These are phyloP conservation scores for Microctenopoma steveboyesi DNA, from an alignment of 2,797 vertebrate genomes.

Conservation along the genomic window DNA sequence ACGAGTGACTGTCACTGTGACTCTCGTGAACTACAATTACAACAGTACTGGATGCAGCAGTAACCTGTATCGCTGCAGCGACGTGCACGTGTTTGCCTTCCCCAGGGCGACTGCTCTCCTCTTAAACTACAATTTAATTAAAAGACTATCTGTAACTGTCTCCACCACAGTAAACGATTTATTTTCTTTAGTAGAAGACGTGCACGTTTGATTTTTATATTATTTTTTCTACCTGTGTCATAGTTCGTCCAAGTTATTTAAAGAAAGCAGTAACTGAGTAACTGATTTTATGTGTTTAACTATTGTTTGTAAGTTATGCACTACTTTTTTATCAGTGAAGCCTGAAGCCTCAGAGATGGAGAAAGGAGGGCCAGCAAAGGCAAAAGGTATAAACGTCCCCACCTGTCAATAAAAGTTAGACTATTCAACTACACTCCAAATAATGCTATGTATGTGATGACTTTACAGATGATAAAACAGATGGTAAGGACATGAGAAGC, in stretches of 20 bases:
- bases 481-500: slow-evolving; percentile 79
- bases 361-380: slow-evolving; percentile 57
- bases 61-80: slow-evolving; percentile 39
- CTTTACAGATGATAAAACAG: slow-evolving; percentile 71
- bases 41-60: slow-evolving; percentile 43
- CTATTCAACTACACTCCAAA: background rate
- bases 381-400: slow-evolving; percentile 66
- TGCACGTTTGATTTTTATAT: no score
- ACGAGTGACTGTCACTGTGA: slow-evolving; percentile 30
- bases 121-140: slow-evolving; percentile 13
- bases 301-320: background rate
- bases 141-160: background rate
- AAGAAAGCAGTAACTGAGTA: no score
- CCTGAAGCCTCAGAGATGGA: slow-evolving; percentile 72
- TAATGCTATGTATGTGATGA: background rate
- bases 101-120: slow-evolving; percentile 11
- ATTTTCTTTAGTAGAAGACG: no score
- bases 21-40: slow-evolving; percentile 24
- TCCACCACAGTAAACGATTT: slow-evolving; percentile 14
- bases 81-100: slow-evolving; percentile 17
- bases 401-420: background rate
- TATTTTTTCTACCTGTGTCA: background rate
- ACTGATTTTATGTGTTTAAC: no score
- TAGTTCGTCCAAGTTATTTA: background rate
- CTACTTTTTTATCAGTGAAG: slow-evolving; percentile 48